These are phyloP conservation scores for Lathronympha strigana DNA, from an alignment of 2,888 invertebrate genomes.

Conservation along the genomic window DNA sequence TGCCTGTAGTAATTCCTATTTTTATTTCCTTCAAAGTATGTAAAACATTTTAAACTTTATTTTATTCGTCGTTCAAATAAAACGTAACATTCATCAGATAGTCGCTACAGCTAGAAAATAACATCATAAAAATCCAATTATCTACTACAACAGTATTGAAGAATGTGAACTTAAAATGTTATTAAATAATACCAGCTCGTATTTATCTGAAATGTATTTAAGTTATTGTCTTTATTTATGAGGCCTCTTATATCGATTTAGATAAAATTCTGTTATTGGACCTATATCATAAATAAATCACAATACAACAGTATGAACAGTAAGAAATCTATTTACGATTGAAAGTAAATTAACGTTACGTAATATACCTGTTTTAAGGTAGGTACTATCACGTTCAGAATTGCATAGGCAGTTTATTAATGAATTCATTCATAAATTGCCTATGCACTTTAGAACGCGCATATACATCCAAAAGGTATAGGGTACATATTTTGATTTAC, in stretches of 20 bases:
- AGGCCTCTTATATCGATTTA: constrained; percentile 67
- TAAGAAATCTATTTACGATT: constrained; percentile 59
- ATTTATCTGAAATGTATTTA: constrained; percentile 61
- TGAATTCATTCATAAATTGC: too few species aligned
- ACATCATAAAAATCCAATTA: constrained; percentile 67
- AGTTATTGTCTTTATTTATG: constrained; percentile 63
- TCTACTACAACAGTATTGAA: constrained; percentile 47
- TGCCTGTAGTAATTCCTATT: not conserved
- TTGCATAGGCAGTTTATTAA: too few species aligned
- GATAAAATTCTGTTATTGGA: constrained; percentile 60
- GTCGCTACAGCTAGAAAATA: constrained; percentile 62
- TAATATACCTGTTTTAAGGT: too few species aligned
- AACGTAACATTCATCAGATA: constrained; percentile 47
- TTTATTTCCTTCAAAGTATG: constrained; percentile 18
- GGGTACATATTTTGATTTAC: too few species aligned
- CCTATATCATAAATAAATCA: constrained; percentile 61
- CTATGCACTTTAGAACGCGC: too few species aligned
- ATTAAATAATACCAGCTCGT: constrained; percentile 46
- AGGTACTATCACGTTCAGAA: too few species aligned
- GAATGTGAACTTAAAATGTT: constrained; percentile 50
- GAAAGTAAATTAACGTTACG: not conserved
- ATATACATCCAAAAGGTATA: too few species aligned
- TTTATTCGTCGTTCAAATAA: constrained; percentile 35
- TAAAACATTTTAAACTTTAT: constrained; percentile 43
- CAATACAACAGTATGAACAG: too few species aligned